A percentile compares a stretch with the other conserved stretches of the same genome.
Evolutionary conservation across 1,140 invertebrate genomes (phyloP).

Genomic region (Augochlora pura): DNA sequence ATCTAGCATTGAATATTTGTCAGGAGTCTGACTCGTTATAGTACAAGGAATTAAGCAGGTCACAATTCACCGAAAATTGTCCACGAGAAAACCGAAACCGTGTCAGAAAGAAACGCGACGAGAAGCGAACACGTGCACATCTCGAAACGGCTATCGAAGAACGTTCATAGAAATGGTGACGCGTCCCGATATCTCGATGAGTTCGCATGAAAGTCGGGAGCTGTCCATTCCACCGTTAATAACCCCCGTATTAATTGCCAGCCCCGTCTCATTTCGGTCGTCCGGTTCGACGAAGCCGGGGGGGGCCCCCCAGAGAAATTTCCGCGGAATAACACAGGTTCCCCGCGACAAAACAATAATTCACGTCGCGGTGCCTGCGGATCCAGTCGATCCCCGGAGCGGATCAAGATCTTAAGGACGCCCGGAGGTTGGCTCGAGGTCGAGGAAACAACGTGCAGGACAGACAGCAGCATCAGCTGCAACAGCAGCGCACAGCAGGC

Average conservation of each 20-base stretch:
- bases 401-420: slow-evolving; percentile 67
- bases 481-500: slow-evolving; percentile 66
- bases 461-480: slow-evolving; percentile 59
- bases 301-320: slow-evolving; percentile 5
- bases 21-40: too few species aligned
- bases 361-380: slow-evolving; percentile 12
- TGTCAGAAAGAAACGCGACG: too few species aligned
- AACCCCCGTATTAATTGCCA: not conserved
- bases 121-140: too few species aligned
- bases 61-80: too few species aligned
- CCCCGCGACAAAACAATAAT: slow-evolving; percentile 49
- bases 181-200: too few species aligned
- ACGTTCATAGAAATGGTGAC: too few species aligned
- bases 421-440: slow-evolving; percentile 64
- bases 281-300: not conserved
- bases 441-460: slow-evolving; percentile 65
- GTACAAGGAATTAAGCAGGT: too few species aligned
- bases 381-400: slow-evolving; percentile 55
- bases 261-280: not conserved
- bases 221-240: not conserved
- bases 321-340: slow-evolving; percentile 16
- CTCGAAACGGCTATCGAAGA: too few species aligned
- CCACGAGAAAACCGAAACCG: too few species aligned
- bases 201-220: too few species aligned
- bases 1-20: too few species aligned